These are phyloP conservation scores for Myripristis murdjan DNA, from an alignment of 2,797 vertebrate genomes.

Conservation along the genomic window DNA sequence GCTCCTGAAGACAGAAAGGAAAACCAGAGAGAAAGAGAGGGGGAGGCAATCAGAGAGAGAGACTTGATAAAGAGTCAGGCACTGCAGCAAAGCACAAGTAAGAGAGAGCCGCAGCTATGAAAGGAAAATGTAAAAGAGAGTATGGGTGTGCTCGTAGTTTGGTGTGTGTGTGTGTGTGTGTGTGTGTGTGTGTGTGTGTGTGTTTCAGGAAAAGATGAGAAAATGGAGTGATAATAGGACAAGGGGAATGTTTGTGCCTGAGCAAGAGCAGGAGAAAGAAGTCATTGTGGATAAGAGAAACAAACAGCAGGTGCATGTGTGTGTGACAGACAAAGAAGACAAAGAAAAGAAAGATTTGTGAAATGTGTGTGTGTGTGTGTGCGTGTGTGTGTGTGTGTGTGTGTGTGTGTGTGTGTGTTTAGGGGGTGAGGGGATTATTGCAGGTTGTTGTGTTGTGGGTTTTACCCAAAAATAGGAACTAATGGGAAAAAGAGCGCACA, in stretches of 20 bases:
- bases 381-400: slow-evolving; percentile 5
- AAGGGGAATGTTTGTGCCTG: neutral
- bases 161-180: neutral
- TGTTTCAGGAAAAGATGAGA: neutral
- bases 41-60: neutral
- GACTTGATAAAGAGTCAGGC: neutral
- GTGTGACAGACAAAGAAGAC: no score
- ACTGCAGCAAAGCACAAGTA: slow-evolving; percentile 14
- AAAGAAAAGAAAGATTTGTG: neutral
- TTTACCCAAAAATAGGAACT: slow-evolving; percentile 29
- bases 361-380: neutral
- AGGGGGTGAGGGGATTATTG: neutral
- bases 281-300: neutral
- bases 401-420: neutral
- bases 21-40: neutral
- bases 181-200: slow-evolving; percentile 2
- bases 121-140: slow-evolving; percentile 8
- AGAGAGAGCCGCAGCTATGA: neutral
- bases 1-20: slow-evolving; percentile 80
- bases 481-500: slow-evolving; percentile 21
- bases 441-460: neutral
- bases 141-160: neutral
- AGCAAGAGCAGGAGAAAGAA: neutral
- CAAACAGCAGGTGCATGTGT: slow-evolving; percentile 17
- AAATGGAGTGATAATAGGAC: neutral